Evolutionary conservation across 1,140 invertebrate species (phyloP), one percentile per base, ranked within the genome.

Genomic region (Drosophila dunni): DNA sequence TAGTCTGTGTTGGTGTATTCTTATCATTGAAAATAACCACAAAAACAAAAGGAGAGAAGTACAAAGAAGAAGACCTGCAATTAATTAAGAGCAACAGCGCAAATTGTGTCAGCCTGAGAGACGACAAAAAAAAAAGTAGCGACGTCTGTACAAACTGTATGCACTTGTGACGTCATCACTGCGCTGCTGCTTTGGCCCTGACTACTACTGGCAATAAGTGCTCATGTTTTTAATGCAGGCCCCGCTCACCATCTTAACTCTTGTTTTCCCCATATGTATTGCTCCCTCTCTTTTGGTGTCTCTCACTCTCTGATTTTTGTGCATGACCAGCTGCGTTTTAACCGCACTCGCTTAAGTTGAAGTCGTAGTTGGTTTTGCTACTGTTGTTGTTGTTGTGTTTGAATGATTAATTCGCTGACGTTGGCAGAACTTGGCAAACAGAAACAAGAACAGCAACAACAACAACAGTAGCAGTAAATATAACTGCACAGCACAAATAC

Each of bases 321-420:
- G 51, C 65, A 60, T 46, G 54, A n/a, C 68, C 68, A 77, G 67
- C 71, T 88, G 84, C 71, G 72, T 65, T 88, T 88, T 75, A 89
- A 79, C 84, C 84, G 80, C 78, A 86, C 67, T 71, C 56, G 65
- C 57, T 71, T 44, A 5, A 29, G 24, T 29, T 29, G 24, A 29
- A 29, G 67, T 24, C 46, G 40, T 62, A 50, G 45, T 56, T 56
- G 51, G 44, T 56, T 45, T 75, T 48, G 65, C 34, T 29, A 7
- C 46, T 24, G 29, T 45, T 42, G 15, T 54, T 54, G 38, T 64
- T 40, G 20, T 63, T 42, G 48, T 53, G 57, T 48, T 78, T 77
- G 78, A 63, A 89, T 88, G 83, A 88, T 89, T 88, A 88, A 89
- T 88, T 83, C 77, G 77, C 80, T 89, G 83, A 83, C 83, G 84